These are phyloP conservation scores for Ovibos moschatus DNA, from an alignment of 2,113 vertebrate genomes.

Conservation along the genomic window DNA sequence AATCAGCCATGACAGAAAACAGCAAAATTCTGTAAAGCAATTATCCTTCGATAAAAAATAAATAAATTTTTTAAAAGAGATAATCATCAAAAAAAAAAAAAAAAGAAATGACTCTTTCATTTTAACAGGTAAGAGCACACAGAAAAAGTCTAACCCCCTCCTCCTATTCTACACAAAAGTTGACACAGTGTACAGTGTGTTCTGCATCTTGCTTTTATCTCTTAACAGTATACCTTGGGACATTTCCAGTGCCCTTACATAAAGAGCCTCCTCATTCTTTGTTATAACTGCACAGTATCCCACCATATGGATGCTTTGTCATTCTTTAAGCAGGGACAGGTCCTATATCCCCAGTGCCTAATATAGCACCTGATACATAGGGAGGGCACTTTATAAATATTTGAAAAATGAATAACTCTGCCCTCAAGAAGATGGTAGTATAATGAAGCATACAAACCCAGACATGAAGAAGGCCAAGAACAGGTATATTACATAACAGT, in stretches of 20 bases:
- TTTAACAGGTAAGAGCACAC: not conserved
- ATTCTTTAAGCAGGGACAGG: not conserved
- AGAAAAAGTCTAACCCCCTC: not conserved
- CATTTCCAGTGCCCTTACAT: not conserved
- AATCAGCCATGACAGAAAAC: not conserved
- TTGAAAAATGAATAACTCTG: not conserved
- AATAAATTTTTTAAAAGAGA: not conserved
- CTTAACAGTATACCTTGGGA: not conserved
- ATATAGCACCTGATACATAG: not conserved
- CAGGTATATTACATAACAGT: not conserved
- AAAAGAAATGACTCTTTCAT: not conserved
- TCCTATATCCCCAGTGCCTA: not conserved
- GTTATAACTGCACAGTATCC: not conserved
- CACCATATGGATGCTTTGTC: not conserved
- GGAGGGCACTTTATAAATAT: not conserved
- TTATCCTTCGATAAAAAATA: not conserved
- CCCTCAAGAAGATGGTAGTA: not conserved
- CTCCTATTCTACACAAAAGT: not conserved
- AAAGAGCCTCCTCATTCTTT: not conserved
- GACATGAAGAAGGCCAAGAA: not conserved
- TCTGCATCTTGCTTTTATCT: not conserved
- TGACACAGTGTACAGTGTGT: not conserved
- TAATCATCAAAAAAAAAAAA: not conserved
- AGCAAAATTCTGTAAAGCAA: not conserved
- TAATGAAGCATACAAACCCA: not conserved